phyloP scores from a whole-genome alignment of 2,113 vertebrate genomes.

The Chascanopsetta lugubris region DNA sequence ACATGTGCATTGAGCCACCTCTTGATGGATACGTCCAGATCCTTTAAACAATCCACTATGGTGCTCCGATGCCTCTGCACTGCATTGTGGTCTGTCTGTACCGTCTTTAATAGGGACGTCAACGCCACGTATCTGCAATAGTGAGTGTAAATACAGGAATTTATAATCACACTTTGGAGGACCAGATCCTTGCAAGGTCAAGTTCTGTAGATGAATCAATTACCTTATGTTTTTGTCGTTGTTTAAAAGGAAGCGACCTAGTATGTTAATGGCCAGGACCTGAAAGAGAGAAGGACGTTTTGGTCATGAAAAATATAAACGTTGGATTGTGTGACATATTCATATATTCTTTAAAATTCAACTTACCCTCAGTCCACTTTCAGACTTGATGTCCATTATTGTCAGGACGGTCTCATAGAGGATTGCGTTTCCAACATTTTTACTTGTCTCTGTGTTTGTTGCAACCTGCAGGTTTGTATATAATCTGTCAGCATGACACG shows the following conservation, averaged over 20 bases:
- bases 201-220: not conserved
- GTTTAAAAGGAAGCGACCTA: slow-evolving; percentile 98
- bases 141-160: slow-evolving; percentile 7
- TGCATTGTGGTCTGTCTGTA: slow-evolving; percentile 98
- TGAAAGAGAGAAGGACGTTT: slow-evolving; percentile 70
- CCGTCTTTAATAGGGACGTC: slow-evolving; percentile 97
- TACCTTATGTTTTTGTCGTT: slow-evolving; percentile 99
- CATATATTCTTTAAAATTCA: not conserved
- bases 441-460: slow-evolving; percentile 99
- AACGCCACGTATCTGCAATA: slow-evolving; percentile 92
- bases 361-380: slow-evolving; percentile 96
- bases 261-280: slow-evolving; percentile 99
- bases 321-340: not conserved
- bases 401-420: slow-evolving; percentile 99
- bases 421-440: slow-evolving; percentile 99
- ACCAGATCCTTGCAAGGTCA: not conserved
- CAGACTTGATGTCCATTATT: slow-evolving; percentile 99
- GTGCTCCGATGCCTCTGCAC: slow-evolving; percentile 98
- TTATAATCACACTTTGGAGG: not conserved
- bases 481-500: slow-evolving; percentile 4
- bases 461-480: slow-evolving; percentile 85
- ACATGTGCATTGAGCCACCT: slow-evolving; percentile 77
- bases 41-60: slow-evolving; percentile 98
- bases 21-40: slow-evolving; percentile 98
- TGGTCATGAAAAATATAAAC: not conserved